These are phyloP conservation scores for Cuculus canorus DNA, from an alignment of 2,797 vertebrate genomes.

Conservation along the genomic window DNA sequence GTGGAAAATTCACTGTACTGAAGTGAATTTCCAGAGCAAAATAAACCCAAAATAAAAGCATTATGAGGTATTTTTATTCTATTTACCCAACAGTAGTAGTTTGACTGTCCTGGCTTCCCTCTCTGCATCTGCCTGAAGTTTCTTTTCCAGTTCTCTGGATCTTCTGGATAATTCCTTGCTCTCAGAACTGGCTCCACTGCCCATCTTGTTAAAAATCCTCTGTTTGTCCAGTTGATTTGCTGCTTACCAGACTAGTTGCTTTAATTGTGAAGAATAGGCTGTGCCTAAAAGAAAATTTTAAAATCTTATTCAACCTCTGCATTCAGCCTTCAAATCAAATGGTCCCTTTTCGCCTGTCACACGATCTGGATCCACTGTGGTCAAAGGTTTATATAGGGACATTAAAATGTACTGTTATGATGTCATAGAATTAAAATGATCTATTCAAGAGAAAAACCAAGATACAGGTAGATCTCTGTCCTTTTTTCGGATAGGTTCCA, in stretches of 20 bases:
- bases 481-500: background rate
- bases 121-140: slow-evolving; percentile 79
- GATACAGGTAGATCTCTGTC: background rate
- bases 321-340: slow-evolving; percentile 35
- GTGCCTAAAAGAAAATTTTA: background rate
- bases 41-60: background rate
- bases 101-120: slow-evolving; percentile 78
- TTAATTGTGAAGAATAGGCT: background rate
- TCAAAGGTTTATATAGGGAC: slow-evolving; percentile 27
- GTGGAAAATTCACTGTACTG: background rate
- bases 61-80: background rate
- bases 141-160: slow-evolving; percentile 79
- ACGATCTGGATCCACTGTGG: background rate
- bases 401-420: background rate
- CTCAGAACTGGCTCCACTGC: slow-evolving; percentile 73
- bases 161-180: slow-evolving; percentile 75
- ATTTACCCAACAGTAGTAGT: slow-evolving; percentile 78
- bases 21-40: background rate
- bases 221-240: background rate
- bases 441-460: background rate
- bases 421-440: slow-evolving; percentile 2
- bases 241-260: background rate
- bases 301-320: background rate
- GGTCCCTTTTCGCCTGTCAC: slow-evolving; percentile 24
- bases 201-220: slow-evolving; percentile 58